Conservation (phyloP, 2,888 invertebrate species). For the Dynastes hyllus region DNA sequence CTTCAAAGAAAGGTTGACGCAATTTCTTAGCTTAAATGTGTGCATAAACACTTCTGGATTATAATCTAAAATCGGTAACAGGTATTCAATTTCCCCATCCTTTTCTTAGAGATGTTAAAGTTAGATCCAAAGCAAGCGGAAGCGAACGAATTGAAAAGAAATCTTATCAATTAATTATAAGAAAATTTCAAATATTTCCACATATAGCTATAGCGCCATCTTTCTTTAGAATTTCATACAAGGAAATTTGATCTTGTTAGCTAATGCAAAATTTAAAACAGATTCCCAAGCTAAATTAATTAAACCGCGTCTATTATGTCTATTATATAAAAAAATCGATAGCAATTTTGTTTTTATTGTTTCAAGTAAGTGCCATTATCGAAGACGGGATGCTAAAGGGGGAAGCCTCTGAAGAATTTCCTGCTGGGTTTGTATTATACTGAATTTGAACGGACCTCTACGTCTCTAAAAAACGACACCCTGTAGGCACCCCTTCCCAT, state of each 20-base stretch:
- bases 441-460: neutral
- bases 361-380: conserved; percentile 53
- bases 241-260: conserved; percentile 36
- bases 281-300: conserved; percentile 25
- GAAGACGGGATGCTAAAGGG: neutral
- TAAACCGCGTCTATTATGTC: conserved; percentile 36
- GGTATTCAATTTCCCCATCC: neutral
- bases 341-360: conserved; percentile 54
- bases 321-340: conserved; percentile 44
- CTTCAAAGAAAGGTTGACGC: too few species aligned
- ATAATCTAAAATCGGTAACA: conserved; percentile 8
- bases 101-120: too few species aligned
- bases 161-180: conserved; percentile 39
- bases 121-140: too few species aligned
- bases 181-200: conserved; percentile 38
- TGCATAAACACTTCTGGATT: too few species aligned
- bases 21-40: too few species aligned
- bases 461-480: conserved; percentile 3
- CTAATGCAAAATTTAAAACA: conserved; percentile 36
- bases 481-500: neutral
- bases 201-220: neutral
- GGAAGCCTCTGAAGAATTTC: conserved; percentile 40
- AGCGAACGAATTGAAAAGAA: neutral
- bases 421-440: conserved; percentile 11
- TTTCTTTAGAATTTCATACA: neutral